These are phyloP conservation scores for Podabrus alpinus DNA, from an alignment of 2,888 invertebrate species.

Conservation along the genomic window DNA sequence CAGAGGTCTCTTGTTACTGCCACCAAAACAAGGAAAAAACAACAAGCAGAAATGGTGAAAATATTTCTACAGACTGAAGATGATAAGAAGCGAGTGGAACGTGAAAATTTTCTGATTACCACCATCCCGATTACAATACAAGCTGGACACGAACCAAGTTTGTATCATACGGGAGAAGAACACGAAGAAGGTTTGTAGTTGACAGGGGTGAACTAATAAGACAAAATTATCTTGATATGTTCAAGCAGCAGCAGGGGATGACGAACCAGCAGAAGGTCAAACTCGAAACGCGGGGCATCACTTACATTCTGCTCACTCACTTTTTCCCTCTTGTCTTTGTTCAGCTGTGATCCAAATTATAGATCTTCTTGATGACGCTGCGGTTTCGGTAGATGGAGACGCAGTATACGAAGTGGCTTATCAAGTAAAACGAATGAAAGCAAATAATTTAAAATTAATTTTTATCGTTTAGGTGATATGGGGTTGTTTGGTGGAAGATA, in stretches of 20 bases:
- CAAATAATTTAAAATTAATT: not conserved
- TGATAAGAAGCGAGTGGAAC: slow-evolving; percentile 90
- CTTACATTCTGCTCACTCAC: slow-evolving; percentile 87
- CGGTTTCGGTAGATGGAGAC: slow-evolving; percentile 90
- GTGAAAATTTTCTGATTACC: slow-evolving; percentile 94
- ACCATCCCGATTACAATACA: slow-evolving; percentile 93
- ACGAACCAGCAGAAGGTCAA: slow-evolving; percentile 66
- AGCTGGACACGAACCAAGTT: slow-evolving; percentile 94
- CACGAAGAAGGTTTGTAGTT: slow-evolving; percentile 74
- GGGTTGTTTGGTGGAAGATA: slow-evolving; percentile 97
- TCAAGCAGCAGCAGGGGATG: slow-evolving; percentile 53
- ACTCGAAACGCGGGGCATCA: slow-evolving; percentile 77
- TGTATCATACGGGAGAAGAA: slow-evolving; percentile 85
- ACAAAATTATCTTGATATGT: slow-evolving; percentile 1
- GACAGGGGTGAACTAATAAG: not conserved
- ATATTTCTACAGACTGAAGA: slow-evolving; percentile 94
- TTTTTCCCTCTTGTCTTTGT: slow-evolving; percentile 96
- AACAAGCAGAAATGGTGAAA: slow-evolving; percentile 97
- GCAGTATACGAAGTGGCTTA: slow-evolving; percentile 97
- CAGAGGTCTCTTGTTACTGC: slow-evolving; percentile 96
- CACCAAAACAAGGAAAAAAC: slow-evolving; percentile 97
- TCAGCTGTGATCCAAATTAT: slow-evolving; percentile 95
- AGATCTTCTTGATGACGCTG: slow-evolving; percentile 91
- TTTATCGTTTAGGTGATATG: slow-evolving; percentile 82
- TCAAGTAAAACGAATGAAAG: slow-evolving; percentile 64